Conservation (phyloP, 2,113 vertebrate genomes). For the Nicator chloris region DNA sequence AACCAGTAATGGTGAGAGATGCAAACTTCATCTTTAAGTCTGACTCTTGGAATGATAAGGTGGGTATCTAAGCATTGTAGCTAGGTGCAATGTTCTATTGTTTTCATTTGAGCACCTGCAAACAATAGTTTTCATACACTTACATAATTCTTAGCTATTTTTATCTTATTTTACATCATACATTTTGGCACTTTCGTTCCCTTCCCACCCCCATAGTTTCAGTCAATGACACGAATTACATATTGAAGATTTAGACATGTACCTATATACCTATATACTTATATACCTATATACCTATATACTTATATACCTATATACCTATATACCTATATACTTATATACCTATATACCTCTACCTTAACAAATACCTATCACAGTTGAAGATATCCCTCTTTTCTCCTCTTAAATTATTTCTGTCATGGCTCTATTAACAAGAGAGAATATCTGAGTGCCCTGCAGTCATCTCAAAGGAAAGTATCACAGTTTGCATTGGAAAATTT, state of each 20-base stretch:
- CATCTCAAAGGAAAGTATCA: not conserved
- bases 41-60: not conserved
- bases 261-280: too few species aligned
- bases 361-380: not conserved
- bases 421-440: not conserved
- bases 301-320: too few species aligned
- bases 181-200: not conserved
- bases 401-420: not conserved
- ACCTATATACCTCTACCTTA: too few species aligned
- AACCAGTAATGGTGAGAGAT: not conserved
- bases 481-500: not conserved
- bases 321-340: too few species aligned
- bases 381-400: not conserved
- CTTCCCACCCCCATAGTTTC: rapidly evolving
- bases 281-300: too few species aligned
- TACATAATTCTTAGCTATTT: not conserved
- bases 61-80: not conserved
- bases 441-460: not conserved
- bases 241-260: not conserved
- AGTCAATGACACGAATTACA: not conserved
- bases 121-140: not conserved
- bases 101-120: not conserved
- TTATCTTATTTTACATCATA: not conserved
- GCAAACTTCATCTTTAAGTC: not conserved
- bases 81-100: not conserved